Evolutionary conservation across 2,888 invertebrate genomes (phyloP), one percentile per base, ranked within the genome.

Genomic region (Tricholauxania praeusta): DNA sequence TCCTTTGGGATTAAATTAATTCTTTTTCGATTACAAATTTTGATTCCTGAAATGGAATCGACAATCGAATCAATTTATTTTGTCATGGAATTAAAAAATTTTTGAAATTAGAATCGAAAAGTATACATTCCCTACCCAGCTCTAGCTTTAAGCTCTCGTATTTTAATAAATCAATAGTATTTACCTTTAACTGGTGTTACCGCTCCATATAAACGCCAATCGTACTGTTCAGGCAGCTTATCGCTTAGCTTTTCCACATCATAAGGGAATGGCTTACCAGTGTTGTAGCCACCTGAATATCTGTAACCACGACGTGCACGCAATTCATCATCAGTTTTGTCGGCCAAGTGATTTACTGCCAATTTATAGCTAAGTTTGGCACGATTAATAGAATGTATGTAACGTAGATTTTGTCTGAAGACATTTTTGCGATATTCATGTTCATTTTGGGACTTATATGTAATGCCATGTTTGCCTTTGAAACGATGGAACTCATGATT

Each of bases 121-220:
- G 12, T 22, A 12, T 28, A 4, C 3, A 28, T 3, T 28, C 4
- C 4, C 28, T 28, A 28, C 28, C 28, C 3, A 28, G 28, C 28
- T 28, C 28, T 52, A n/a, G 4, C 4, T n/a, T 3, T 52, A 15
- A 3, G 28, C 28, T 28, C 28, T 28, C 28, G 28, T 28, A 2
- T 22, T 59, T 3, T 12, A 10, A 28, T 1, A 28, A 66, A 10
- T 47, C n/a, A 12, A n/a, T 22, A 28, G 65, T n/a, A 12, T 72
- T 72, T 79, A 94, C 95, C 95, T 93, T 93, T 96, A 12, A 98
- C 97, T 0, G 96, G 97, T 0, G 96, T 96, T 1, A 98, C 97
- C 69, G 97, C 98, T 14, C 98, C 98, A 80, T 90, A 92, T 1
- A 98, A 87, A 79, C 97, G 92, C 98, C 98, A 98, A 87, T 98